These are phyloP conservation scores for Drosophila lini DNA, from an alignment of 1,140 invertebrate species.

Conservation along the genomic window DNA sequence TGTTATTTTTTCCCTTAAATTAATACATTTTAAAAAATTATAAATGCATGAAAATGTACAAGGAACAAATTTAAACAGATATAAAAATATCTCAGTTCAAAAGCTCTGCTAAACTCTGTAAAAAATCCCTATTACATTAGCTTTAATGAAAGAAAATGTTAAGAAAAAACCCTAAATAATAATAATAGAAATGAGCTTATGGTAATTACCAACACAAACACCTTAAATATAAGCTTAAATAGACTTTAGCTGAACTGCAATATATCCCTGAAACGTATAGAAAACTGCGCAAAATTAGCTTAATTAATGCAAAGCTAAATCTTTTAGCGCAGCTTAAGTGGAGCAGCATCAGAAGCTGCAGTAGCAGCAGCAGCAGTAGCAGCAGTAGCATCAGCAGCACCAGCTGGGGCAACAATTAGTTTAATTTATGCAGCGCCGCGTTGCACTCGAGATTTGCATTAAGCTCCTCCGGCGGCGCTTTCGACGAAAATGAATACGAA, in stretches of 20 bases:
- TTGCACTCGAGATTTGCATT: slow-evolving; percentile 66
- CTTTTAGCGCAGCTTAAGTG: slow-evolving; percentile 67
- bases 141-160: too few relatives aligned
- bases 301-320: slow-evolving; percentile 77
- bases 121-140: too few relatives aligned
- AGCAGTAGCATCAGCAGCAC: not conserved
- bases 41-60: too few relatives aligned
- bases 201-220: not conserved
- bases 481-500: slow-evolving; percentile 40
- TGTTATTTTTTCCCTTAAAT: too few relatives aligned
- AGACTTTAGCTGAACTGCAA: slow-evolving; percentile 1
- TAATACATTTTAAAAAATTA: too few relatives aligned
- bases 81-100: too few relatives aligned
- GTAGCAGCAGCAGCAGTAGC: slow-evolving; percentile 4
- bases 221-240: not conserved
- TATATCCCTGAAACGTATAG: not conserved
- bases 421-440: slow-evolving; percentile 66
- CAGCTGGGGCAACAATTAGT: slow-evolving; percentile 51
- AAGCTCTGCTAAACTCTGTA: too few relatives aligned
- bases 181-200: not conserved
- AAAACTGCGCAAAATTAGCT: slow-evolving; percentile 59
- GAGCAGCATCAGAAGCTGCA: slow-evolving; percentile 1
- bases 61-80: too few relatives aligned
- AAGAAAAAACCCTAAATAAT: too few relatives aligned
- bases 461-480: slow-evolving; percentile 13